Conservation (phyloP, 2,113 vertebrate genomes). For the Thinocorus orbignyianus region DNA sequence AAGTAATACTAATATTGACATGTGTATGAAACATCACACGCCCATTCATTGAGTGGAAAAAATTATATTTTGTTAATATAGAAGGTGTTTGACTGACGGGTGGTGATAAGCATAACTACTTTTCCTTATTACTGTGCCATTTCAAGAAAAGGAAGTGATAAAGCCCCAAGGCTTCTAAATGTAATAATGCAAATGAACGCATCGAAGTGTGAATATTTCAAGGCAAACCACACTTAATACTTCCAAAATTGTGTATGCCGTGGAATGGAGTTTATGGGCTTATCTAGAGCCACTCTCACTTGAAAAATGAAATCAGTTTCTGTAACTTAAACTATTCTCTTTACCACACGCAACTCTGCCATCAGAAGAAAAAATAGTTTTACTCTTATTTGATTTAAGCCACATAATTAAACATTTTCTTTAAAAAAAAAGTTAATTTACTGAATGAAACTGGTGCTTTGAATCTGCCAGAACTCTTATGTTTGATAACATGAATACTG, state of each 20-base stretch:
- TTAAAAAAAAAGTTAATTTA: neutral
- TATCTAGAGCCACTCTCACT: neutral
- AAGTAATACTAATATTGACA: conserved; percentile 69
- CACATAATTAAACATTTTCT: neutral
- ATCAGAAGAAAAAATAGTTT: neutral
- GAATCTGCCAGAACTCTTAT: neutral
- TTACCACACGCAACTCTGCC: neutral
- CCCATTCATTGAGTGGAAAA: conserved; percentile 63
- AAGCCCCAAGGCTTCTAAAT: conserved; percentile 74
- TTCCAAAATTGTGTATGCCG: conserved; percentile 4
- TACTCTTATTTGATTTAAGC: neutral
- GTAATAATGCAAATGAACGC: conserved; percentile 69
- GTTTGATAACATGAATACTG: neutral
- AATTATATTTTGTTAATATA: conserved; percentile 73
- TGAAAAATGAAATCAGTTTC: neutral
- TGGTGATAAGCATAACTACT: conserved; percentile 75
- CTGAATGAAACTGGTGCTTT: neutral
- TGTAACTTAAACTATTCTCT: neutral
- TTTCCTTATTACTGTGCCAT: conserved; percentile 74
- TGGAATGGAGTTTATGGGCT: neutral
- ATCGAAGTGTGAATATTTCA: conserved; percentile 61
- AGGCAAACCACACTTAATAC: conserved; percentile 31
- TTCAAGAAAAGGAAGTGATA: conserved; percentile 76
- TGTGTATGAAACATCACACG: conserved; percentile 61
- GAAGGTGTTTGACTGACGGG: conserved; percentile 73